These are phyloP conservation scores for Amphiura filiformis DNA, from an alignment of 35 echinoderm and acorn worm genomes.

Conservation along the genomic window DNA sequence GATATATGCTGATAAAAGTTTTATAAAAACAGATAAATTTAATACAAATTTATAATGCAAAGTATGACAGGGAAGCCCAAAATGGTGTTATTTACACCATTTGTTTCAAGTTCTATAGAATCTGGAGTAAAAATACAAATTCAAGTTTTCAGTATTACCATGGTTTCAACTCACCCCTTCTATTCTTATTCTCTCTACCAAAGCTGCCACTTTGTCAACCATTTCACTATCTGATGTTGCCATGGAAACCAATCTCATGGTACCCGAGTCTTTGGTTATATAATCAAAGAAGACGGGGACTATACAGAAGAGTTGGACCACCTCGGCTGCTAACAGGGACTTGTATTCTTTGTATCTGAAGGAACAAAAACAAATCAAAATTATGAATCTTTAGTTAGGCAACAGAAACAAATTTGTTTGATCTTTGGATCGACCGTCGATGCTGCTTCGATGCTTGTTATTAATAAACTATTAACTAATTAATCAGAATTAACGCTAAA, in stretches of 20 bases:
- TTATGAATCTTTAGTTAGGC: not conserved
- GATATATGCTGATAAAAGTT: too few relatives aligned
- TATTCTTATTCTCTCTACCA: slow-evolving; percentile 49
- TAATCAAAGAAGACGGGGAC: slow-evolving; percentile 85
- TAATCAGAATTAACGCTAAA: too few relatives aligned
- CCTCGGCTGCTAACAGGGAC: slow-evolving; percentile 74
- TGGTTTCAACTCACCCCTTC: slow-evolving; percentile 32
- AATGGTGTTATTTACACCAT: not conserved
- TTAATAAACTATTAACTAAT: too few relatives aligned
- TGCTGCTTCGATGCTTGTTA: too few relatives aligned
- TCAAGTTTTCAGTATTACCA: not conserved
- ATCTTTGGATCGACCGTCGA: too few relatives aligned
- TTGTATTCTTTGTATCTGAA: slow-evolving; percentile 61
- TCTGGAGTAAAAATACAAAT: too few relatives aligned
- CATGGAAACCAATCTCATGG: slow-evolving; percentile 49
- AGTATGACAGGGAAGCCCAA: not conserved
- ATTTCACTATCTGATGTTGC: slow-evolving; percentile 62
- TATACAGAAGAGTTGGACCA: slow-evolving; percentile 86
- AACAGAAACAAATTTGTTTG: too few relatives aligned
- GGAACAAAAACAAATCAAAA: too few relatives aligned
- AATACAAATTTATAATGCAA: not conserved
- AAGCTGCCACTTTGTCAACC: slow-evolving; percentile 44
- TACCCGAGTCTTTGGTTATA: slow-evolving; percentile 46
- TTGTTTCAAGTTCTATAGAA: not conserved
- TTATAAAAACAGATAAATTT: not conserved